Percentiles rank a stretch among this genome's conserved stretches.
These are phyloP conservation scores for Dolichoris vasculosae DNA, from an alignment of 1,140 invertebrate species.

Conservation along the genomic window DNA sequence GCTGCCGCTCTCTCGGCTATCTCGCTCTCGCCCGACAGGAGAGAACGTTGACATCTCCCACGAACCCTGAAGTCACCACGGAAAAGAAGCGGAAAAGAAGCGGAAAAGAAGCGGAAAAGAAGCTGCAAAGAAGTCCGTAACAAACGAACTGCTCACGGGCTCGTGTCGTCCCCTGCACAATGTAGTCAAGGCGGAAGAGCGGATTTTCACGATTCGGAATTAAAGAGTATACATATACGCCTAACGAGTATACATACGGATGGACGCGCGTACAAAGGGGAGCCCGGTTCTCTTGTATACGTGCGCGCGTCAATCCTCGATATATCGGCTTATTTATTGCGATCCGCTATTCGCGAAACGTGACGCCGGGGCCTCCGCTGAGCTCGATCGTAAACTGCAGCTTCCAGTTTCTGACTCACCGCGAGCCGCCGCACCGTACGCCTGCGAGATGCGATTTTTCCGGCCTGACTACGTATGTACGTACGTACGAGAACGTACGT, in stretches of 20 bases:
- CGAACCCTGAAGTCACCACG: slow-evolving; percentile 7
- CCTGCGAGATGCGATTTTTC: slow-evolving; percentile 62
- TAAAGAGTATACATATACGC: slow-evolving; percentile 24
- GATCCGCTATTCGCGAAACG: slow-evolving; percentile 67
- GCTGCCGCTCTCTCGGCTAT: neutral
- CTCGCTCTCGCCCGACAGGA: neutral
- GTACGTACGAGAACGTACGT: slow-evolving; percentile 64
- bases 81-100: neutral
- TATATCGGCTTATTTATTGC: slow-evolving; percentile 73
- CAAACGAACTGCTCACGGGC: slow-evolving; percentile 14
- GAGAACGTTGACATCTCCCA: slow-evolving; percentile 41
- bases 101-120: neutral
- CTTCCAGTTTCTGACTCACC: slow-evolving; percentile 67
- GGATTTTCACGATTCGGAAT: slow-evolving; percentile 47
- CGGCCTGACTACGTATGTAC: slow-evolving; percentile 54
- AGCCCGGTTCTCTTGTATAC: slow-evolving; percentile 5
- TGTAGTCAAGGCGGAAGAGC: slow-evolving; percentile 20
- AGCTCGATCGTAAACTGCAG: slow-evolving; percentile 65
- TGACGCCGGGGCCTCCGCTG: slow-evolving; percentile 61
- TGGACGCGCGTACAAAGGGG: neutral
- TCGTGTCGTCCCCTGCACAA: neutral
- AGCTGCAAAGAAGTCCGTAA: neutral
- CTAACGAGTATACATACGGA: slow-evolving; percentile 25
- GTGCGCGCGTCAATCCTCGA: slow-evolving; percentile 60
- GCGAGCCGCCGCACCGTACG: too few species aligned